Conservation (phyloP, 2,888 invertebrate genomes). For the Eulithis prunata region DNA sequence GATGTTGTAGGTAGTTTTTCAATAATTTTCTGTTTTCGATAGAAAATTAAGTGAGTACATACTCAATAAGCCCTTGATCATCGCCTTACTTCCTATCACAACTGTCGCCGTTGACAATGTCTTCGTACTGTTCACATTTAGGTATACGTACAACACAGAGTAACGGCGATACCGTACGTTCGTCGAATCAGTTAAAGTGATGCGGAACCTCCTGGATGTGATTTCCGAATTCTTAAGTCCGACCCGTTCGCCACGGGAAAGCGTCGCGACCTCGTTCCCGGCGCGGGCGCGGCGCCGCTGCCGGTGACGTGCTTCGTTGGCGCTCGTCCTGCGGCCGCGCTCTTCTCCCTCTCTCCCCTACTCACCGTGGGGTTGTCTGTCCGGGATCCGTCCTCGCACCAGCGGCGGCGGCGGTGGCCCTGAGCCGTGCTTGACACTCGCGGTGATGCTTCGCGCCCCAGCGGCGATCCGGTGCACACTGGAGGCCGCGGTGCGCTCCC, state of each 20-base stretch:
- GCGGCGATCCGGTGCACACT: constrained; percentile 71
- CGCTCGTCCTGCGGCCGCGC: background rate
- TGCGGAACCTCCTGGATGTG: background rate
- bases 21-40: constrained; percentile 7
- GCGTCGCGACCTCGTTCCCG: constrained; percentile 59
- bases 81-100: background rate
- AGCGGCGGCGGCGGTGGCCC: constrained; percentile 11
- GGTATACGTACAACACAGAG: constrained; percentile 15
- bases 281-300: constrained; percentile 43
- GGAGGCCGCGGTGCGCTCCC: constrained; percentile 50
- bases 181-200: background rate
- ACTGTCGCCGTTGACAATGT: background rate
- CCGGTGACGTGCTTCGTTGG: constrained; percentile 48
- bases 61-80: background rate
- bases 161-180: background rate
- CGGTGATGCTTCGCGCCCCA: constrained; percentile 65
- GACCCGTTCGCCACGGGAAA: constrained; percentile 50
- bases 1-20: constrained; percentile 25
- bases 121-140: background rate
- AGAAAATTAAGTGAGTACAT: background rate
- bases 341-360: constrained; percentile 1
- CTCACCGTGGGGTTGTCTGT: constrained; percentile 31
- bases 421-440: constrained; percentile 57
- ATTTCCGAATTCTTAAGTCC: constrained; percentile 6
- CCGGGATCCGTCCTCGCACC: constrained; percentile 24